These are phyloP conservation scores for Megalopta genalis DNA, from an alignment of 1,140 invertebrate species.

Conservation along the genomic window DNA sequence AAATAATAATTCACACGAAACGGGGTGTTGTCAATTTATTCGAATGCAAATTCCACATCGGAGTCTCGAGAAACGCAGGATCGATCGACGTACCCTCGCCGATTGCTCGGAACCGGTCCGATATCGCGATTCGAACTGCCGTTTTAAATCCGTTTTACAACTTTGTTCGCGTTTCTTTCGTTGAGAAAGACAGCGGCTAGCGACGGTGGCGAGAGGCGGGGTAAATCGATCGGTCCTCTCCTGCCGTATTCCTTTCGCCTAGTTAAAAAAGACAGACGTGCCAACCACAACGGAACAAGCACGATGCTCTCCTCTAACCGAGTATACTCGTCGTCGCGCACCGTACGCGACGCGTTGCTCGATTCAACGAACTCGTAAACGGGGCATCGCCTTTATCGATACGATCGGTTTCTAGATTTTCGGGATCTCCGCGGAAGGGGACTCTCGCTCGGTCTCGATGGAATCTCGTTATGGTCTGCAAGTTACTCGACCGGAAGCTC, in stretches of 20 bases:
- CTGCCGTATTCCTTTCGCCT: slow-evolving; percentile 8
- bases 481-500: no score
- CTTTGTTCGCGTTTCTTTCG: slow-evolving; percentile 11
- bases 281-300: slow-evolving; percentile 67
- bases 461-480: no score
- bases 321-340: slow-evolving; percentile 48
- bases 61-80: slow-evolving; percentile 42
- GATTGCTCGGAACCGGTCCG: slow-evolving; percentile 38
- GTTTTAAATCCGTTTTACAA: neutral
- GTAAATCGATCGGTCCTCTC: slow-evolving; percentile 61
- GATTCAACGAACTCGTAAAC: slow-evolving; percentile 69
- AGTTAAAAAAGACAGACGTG: slow-evolving; percentile 62
- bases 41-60: slow-evolving; percentile 45
- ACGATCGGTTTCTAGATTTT: slow-evolving; percentile 21
- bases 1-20: slow-evolving; percentile 60
- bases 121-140: slow-evolving; percentile 39
- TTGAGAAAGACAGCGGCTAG: slow-evolving; percentile 15
- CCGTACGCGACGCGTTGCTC: slow-evolving; percentile 63
- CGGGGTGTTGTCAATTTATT: slow-evolving; percentile 35
- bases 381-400: no score
- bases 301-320: slow-evolving; percentile 65
- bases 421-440: no score
- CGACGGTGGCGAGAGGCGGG: slow-evolving; percentile 21
- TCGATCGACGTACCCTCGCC: slow-evolving; percentile 59
- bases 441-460: neutral